These are phyloP conservation scores for Phasianus colchicus DNA, from an alignment of 2,113 vertebrate genomes.

Conservation along the genomic window DNA sequence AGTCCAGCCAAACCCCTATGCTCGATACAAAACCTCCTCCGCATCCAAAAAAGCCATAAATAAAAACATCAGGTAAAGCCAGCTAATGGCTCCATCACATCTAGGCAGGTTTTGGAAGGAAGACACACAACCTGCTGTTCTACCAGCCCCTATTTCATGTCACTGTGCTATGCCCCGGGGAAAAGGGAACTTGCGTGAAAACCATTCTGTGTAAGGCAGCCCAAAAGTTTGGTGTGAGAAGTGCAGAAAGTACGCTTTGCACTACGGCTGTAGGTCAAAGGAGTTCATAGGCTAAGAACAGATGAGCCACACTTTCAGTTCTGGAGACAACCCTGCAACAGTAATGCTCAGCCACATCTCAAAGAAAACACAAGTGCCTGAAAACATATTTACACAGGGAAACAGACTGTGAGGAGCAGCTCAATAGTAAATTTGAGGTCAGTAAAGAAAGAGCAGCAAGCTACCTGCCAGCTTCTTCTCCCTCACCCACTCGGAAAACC, in stretches of 20 bases:
- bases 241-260: background rate
- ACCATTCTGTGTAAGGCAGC: background rate
- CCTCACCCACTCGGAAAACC: constrained; percentile 1
- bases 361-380: background rate
- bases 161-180: background rate
- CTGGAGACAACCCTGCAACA: background rate
- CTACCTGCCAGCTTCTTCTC: background rate
- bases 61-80: background rate
- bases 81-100: background rate
- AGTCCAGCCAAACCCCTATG: background rate
- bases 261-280: background rate
- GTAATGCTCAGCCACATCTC: background rate
- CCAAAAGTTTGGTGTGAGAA: background rate
- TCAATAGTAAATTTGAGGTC: background rate
- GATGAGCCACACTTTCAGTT: background rate
- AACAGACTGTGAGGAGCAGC: background rate
- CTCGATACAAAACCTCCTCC: background rate
- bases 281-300: background rate
- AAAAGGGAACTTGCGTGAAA: background rate
- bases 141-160: background rate
- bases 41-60: background rate
- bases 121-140: background rate
- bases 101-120: background rate
- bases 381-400: background rate
- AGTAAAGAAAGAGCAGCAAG: background rate